Evolutionary conservation across 2,888 invertebrate species (phyloP).

Genomic region (Trachelus troglodyta): DNA sequence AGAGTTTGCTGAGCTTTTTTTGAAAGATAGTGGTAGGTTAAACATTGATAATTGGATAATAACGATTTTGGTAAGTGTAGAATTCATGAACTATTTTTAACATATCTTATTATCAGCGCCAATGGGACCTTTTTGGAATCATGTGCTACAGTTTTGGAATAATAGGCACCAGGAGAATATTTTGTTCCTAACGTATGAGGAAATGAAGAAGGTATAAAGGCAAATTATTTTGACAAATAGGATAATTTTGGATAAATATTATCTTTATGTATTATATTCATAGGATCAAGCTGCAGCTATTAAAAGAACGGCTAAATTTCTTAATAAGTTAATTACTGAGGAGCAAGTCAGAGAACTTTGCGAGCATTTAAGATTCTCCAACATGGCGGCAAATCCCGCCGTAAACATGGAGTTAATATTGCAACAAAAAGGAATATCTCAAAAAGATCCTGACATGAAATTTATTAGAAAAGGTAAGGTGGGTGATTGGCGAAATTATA

Average conservation of each 20-base stretch:
- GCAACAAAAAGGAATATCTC: conserved; percentile 68
- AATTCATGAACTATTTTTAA: conserved; percentile 75
- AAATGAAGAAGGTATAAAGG: conserved; percentile 67
- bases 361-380: conserved; percentile 82
- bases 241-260: conserved; percentile 7
- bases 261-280: conserved; percentile 18
- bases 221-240: conserved; percentile 4
- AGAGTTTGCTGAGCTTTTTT: conserved; percentile 80
- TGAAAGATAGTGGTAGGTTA: conserved; percentile 75
- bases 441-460: conserved; percentile 69
- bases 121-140: conserved; percentile 60
- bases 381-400: conserved; percentile 84
- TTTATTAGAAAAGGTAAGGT: conserved; percentile 84
- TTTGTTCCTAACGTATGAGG: conserved; percentile 72
- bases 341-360: conserved; percentile 76
- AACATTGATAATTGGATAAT: background rate
- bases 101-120: conserved; percentile 45
- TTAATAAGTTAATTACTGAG: conserved; percentile 75
- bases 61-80: conserved; percentile 40
- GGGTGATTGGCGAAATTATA: conserved; percentile 84
- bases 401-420: conserved; percentile 79
- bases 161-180: conserved; percentile 67
- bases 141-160: conserved; percentile 67
- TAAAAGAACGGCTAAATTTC: conserved; percentile 77
- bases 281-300: conserved; percentile 77